A percentile compares a stretch with the other conserved stretches of the same genome.
Conservation (phyloP, 1,140 invertebrate genomes). For the Zaprionus camerounensis region DNA sequence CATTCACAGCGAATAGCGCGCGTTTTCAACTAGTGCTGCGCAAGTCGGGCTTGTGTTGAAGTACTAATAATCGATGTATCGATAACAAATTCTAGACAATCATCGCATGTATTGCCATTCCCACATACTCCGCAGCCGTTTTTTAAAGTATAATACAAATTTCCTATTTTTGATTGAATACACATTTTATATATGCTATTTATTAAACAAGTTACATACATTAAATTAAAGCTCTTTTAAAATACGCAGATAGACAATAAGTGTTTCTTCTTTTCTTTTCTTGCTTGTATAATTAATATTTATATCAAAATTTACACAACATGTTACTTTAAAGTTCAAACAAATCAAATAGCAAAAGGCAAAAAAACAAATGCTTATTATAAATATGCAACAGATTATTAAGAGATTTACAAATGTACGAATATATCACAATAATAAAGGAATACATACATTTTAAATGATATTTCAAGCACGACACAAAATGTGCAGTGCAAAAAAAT, state of each 20-base stretch:
- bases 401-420: conserved; percentile 76
- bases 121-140: neutral
- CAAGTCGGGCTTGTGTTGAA: neutral
- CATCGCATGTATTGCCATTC: neutral
- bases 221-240: conserved; percentile 79
- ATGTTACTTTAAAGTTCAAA: conserved; percentile 20
- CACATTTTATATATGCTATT: conserved; percentile 43
- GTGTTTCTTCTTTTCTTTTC: conserved; percentile 36
- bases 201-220: conserved; percentile 59
- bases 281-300: conserved; percentile 54
- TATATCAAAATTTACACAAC: conserved; percentile 36
- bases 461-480: conserved; percentile 64
- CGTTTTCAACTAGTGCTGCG: neutral
- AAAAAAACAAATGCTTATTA: conserved; percentile 65
- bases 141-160: neutral
- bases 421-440: conserved; percentile 83
- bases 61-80: neutral
- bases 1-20: neutral
- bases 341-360: conserved; percentile 30
- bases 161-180: neutral
- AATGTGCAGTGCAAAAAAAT: conserved; percentile 43
- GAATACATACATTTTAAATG: conserved; percentile 79
- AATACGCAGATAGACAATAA: conserved; percentile 54
- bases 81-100: neutral
- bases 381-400: conserved; percentile 81